These are phyloP conservation scores for Mesocricetus auratus DNA, from an alignment of 2,113 vertebrate genomes.

Conservation along the genomic window DNA sequence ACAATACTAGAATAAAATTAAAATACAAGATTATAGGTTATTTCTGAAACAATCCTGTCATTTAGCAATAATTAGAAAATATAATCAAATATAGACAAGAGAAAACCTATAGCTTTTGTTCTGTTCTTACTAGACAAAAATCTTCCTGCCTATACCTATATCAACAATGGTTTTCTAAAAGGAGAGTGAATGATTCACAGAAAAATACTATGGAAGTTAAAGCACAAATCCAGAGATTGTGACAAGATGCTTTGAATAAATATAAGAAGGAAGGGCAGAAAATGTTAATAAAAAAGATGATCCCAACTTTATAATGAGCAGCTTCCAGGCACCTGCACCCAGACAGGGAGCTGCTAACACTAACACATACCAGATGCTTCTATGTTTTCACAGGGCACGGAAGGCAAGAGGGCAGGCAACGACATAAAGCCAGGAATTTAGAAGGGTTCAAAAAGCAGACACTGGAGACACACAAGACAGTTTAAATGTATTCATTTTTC, in stretches of 20 bases:
- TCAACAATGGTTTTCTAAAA: background rate
- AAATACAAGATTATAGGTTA: background rate
- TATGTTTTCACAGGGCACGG: background rate
- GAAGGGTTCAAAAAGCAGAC: background rate
- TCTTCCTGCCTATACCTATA: background rate
- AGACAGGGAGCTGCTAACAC: background rate
- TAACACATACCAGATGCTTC: background rate
- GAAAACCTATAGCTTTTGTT: background rate
- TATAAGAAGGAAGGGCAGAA: background rate
- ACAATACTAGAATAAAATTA: background rate
- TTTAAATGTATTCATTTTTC: background rate
- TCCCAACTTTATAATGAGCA: background rate
- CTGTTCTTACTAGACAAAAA: background rate
- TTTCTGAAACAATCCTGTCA: background rate
- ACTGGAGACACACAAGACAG: background rate
- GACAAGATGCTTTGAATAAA: background rate
- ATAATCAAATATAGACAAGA: background rate
- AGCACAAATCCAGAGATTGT: background rate
- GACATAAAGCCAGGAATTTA: background rate
- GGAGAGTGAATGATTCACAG: background rate
- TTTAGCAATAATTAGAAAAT: background rate
- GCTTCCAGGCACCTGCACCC: background rate
- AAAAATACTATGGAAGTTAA: background rate
- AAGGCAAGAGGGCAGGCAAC: background rate
- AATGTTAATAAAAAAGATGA: background rate